Evolutionary conservation across 1,140 invertebrate genomes (phyloP), one percentile per base, ranked within the genome.

Genomic region (Archivesica marissinica): DNA sequence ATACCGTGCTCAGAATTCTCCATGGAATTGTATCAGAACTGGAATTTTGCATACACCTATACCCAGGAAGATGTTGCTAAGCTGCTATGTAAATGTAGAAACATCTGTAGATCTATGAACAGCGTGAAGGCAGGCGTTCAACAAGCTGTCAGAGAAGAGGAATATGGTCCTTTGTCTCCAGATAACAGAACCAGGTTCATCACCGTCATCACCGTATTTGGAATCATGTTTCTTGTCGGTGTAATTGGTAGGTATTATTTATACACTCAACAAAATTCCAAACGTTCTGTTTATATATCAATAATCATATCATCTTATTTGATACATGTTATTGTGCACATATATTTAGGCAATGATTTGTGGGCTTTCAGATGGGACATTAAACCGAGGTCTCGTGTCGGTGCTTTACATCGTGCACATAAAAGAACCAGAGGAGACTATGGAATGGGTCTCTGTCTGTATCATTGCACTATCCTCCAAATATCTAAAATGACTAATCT

Each of bases 21-120:
- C 59, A 1, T 80, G 56, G 20, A 50, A 4, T 17, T 50, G 38
- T 52, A 52, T 23, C 28, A 38, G 0, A 17, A 20, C 11, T 75
- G 68, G 56, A 74, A 30, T 6, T 59, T 83, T 28, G 50, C 50
- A 35, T 83, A 75, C 39, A 83, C 44, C 15, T 83, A 74, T 28
- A 38, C 66, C 28, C 2, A 15, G 28, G 80, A 83, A 17, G 68
- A 83, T 38, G 7, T 83, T 7, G 17, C 30, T 3, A 47, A 44
- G 11, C 23, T 83, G 7, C 23, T 83, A 17, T 83, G 80, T 54
- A 41, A 44, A 41, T 83, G 80, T 20, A 61, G 13, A 23, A 35
- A 25, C 17, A 20, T 83, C 7, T 83, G 80, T 30, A 47, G 15
- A 39, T 23, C 2, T 15, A 50, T 74, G 13, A 3, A 47, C 9